Evolutionary conservation across 2,797 vertebrate genomes (phyloP), one percentile per base, ranked within the genome.

Genomic region (Malurus splendens): DNA sequence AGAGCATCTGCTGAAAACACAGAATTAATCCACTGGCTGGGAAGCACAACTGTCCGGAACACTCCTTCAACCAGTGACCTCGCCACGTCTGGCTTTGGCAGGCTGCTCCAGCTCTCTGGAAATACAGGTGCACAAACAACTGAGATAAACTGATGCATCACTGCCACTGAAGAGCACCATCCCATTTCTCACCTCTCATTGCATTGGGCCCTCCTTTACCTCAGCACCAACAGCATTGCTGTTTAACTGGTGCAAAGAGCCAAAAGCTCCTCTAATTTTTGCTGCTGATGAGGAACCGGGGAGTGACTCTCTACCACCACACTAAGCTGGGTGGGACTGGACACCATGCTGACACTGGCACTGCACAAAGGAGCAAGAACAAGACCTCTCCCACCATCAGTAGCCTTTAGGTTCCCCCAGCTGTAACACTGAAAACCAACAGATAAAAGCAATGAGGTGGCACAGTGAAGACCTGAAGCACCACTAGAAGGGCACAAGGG

Each of bases 151-250:
- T 42, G 71, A 2, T 1, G 28, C 30, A 38, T 9, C 57, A 17
- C 1, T 25, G 50, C 50, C 77, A 30, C 56, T 27, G 3, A 52
- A 41, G 24, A 56, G 20, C 76, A 30, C 24, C 7, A 6, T 5
- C 57, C 56, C 23, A 7, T 17, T 8, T 59, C 50, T 42, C 57
- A 30, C 39, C 33, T 50, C 50, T 14, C 28, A 60, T 0, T 20
- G 32, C 51, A 19, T 20, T 10, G 8, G 20, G 30, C 47, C 47
- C 39, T 54, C 50, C 55, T 81, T 17, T 10, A 61, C 25, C 24
- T 68, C 68, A 41, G 64, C 1, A 0, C 22, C 0, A 1, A 39
- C 9, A 33, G 12, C n/a, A 15, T 10, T 8, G 12, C 18, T 0
- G 0, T 39, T 64, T 5, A 48, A 44, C 36, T n/a, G 4, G 6